Percentiles rank a stretch among this genome's conserved stretches.
Evolutionary conservation across 1,140 invertebrate species (phyloP).

Genomic region (Phortica variegata): DNA sequence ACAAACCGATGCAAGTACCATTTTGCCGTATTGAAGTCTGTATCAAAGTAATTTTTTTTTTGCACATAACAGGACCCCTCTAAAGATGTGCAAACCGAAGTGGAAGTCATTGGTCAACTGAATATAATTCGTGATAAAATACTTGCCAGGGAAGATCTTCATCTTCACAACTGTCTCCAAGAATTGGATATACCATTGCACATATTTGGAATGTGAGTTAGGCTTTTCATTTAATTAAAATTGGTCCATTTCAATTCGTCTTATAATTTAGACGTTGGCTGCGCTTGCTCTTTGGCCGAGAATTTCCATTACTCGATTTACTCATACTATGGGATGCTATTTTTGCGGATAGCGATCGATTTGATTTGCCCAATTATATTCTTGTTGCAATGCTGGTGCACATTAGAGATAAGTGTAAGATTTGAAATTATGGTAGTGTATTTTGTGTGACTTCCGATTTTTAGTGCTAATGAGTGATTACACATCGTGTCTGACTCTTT

Average conservation of each 20-base stretch:
- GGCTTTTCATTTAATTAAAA: neutral
- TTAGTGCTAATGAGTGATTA: constrained; percentile 67
- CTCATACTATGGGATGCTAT: constrained; percentile 79
- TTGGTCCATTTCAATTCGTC: neutral
- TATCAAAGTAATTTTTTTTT: constrained; percentile 1
- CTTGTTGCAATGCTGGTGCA: constrained; percentile 75
- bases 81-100: constrained; percentile 52
- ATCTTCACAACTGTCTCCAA: constrained; percentile 68
- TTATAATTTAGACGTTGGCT: constrained; percentile 71
- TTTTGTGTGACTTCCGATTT: constrained; percentile 29
- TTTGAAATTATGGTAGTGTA: neutral
- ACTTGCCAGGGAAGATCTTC: constrained; percentile 65
- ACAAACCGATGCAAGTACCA: constrained; percentile 18
- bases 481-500: constrained; percentile 63
- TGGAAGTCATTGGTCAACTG: constrained; percentile 69
- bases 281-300: constrained; percentile 75
- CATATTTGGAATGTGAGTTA: constrained; percentile 77
- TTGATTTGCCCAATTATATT: constrained; percentile 74
- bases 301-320: constrained; percentile 74
- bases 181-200: constrained; percentile 74
- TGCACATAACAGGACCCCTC: constrained; percentile 18
- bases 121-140: constrained; percentile 70
- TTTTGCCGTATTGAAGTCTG: constrained; percentile 2
- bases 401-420: constrained; percentile 69
- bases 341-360: constrained; percentile 71